A percentile compares a stretch with the other conserved stretches of the same genome.
Conservation (phyloP, 1,140 invertebrate species). For the Caenorhabditis latens region DNA sequence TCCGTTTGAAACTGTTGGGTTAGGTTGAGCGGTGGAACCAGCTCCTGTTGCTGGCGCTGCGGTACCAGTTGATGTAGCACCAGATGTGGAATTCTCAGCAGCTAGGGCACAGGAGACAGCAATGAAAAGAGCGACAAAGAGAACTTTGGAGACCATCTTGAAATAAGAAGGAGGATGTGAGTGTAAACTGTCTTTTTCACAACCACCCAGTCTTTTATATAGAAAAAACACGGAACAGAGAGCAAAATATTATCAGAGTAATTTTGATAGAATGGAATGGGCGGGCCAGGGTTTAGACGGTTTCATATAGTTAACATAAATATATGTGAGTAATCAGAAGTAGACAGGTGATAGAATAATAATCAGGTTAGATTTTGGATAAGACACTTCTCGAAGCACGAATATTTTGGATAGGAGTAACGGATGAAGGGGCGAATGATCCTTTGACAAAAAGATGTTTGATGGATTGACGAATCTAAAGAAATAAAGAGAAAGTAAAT, state of each 20-base stretch:
- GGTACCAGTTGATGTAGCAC: too few species aligned
- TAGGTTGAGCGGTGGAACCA: not conserved
- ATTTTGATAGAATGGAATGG: not conserved
- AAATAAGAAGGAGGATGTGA: not conserved
- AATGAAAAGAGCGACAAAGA: not conserved
- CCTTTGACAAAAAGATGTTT: constrained; percentile 1
- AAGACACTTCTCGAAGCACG: constrained; percentile 2
- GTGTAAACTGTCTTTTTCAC: not conserved
- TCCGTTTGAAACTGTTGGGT: not conserved
- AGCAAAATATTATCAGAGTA: not conserved
- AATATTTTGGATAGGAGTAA: constrained; percentile 33
- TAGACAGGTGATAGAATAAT: constrained; percentile 3
- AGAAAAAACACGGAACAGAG: not conserved
- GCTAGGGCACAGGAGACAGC: not conserved
- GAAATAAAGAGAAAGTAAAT: not conserved
- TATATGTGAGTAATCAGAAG: not conserved
- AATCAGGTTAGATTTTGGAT: not conserved
- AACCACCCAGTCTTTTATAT: constrained; percentile 9
- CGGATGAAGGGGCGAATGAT: constrained; percentile 27
- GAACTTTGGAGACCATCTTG: constrained; percentile 21
- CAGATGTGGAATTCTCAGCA: not conserved
- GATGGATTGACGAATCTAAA: constrained; percentile 37
- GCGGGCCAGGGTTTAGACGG: not conserved
- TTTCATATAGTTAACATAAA: constrained; percentile 5
- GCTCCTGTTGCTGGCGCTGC: not conserved